phyloP scores from a whole-genome alignment of 2,888 invertebrate species.

The Acleris emargana region DNA sequence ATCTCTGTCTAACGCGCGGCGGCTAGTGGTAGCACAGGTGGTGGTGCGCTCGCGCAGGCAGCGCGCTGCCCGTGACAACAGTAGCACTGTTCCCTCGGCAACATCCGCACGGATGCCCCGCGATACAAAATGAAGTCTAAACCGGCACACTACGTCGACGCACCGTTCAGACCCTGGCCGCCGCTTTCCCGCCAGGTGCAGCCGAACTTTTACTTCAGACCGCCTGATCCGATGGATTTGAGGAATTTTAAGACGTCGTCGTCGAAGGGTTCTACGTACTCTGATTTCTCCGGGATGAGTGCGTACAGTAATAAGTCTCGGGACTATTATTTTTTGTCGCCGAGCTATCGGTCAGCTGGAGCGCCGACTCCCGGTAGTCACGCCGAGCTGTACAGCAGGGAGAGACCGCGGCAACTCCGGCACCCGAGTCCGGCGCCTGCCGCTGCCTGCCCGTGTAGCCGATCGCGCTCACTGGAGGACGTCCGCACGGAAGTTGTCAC shows the following conservation, averaged over 20 bases:
- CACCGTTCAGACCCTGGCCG: constrained; percentile 86
- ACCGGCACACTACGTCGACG: constrained; percentile 79
- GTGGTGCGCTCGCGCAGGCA: constrained; percentile 61
- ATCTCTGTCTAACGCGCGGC: constrained; percentile 76
- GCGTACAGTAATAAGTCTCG: constrained; percentile 76
- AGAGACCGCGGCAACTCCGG: constrained; percentile 75
- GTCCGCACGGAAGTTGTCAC: constrained; percentile 86
- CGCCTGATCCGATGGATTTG: constrained; percentile 76
- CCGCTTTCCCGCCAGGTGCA: constrained; percentile 83
- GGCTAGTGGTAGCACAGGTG: constrained; percentile 62
- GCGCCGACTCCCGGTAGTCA: constrained; percentile 75
- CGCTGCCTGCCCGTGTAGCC: constrained; percentile 85
- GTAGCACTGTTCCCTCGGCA: constrained; percentile 75
- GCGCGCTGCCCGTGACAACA: constrained; percentile 66
- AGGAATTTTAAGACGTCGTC: constrained; percentile 77
- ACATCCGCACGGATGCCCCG: constrained; percentile 79
- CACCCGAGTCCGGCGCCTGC: constrained; percentile 59
- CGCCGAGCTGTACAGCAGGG: constrained; percentile 65
- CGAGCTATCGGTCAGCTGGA: constrained; percentile 87
- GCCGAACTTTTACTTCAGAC: constrained; percentile 78
- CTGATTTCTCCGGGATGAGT: constrained; percentile 80
- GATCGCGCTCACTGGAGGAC: constrained; percentile 89
- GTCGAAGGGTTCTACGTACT: constrained; percentile 76
- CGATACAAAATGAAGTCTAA: constrained; percentile 87
- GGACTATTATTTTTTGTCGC: constrained; percentile 86